phyloP scores from a whole-genome alignment of 2,888 invertebrate genomes.

The Holacanthella duospinosa region DNA sequence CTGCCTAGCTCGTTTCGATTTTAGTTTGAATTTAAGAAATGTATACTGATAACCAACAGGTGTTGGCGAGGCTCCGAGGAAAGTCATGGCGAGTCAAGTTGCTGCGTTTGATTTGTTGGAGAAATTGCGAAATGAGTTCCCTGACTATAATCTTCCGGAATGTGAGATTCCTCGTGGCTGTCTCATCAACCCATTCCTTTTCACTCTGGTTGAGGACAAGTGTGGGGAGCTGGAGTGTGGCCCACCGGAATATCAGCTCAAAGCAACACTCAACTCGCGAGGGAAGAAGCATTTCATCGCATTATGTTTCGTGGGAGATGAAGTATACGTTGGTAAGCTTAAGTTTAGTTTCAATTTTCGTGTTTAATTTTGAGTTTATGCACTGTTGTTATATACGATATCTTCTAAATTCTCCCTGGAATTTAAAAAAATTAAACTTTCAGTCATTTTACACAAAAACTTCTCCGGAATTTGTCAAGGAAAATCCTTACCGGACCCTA shows the following conservation, averaged over 20 bases:
- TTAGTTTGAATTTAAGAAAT: no score
- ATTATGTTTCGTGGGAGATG: not conserved
- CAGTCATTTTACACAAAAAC: not conserved
- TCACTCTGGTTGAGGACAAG: not conserved
- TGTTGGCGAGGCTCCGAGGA: conserved; percentile 4
- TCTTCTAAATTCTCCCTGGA: no score
- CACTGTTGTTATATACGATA: no score
- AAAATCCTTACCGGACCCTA: no score
- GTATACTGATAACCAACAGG: no score
- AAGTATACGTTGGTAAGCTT: not conserved
- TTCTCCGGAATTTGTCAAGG: not conserved
- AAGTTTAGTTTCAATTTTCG: no score
- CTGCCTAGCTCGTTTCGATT: no score
- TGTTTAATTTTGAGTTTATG: no score
- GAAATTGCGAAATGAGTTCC: not conserved
- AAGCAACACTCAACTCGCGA: not conserved
- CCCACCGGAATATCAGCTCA: not conserved
- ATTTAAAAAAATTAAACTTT: no score
- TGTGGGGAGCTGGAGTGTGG: not conserved
- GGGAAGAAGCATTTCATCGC: not conserved
- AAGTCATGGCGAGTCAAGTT: not conserved
- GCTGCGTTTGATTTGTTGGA: not conserved
- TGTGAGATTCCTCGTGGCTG: not conserved
- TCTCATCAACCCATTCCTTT: conserved; percentile 5
- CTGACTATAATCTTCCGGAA: not conserved